Evolutionary conservation across 2,797 vertebrate species (phyloP).

Genomic region (Sebastes matsubarae): DNA sequence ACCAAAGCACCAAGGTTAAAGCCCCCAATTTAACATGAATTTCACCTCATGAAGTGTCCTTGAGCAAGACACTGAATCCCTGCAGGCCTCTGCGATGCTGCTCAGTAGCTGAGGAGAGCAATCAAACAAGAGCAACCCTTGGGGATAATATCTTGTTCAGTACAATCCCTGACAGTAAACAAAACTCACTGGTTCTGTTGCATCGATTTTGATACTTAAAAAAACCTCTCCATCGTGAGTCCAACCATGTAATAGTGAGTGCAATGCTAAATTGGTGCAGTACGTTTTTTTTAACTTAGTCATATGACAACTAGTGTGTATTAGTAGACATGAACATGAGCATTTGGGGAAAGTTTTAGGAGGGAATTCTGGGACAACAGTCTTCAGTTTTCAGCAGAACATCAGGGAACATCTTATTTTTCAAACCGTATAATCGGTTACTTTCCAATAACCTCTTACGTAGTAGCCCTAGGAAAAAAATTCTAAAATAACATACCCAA

Average conservation of each 20-base stretch:
- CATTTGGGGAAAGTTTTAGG: neutral
- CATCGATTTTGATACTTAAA: too few relatives aligned
- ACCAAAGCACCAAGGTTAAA: conserved; percentile 20
- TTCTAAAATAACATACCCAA: too few relatives aligned
- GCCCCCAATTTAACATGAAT: conserved; percentile 6
- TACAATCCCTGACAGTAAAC: neutral
- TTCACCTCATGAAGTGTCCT: neutral
- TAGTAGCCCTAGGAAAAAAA: fast-evolving
- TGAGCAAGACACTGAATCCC: conserved; percentile 2
- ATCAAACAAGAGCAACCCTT: neutral
- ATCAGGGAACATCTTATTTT: conserved; percentile 42
- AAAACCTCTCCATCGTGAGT: too few relatives aligned
- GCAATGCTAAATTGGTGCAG: neutral
- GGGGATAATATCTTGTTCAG: neutral
- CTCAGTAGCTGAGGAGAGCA: neutral
- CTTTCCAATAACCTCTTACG: conserved; percentile 9
- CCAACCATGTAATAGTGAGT: too few relatives aligned
- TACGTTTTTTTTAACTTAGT: neutral
- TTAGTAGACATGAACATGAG: neutral
- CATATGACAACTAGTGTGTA: neutral
- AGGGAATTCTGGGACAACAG: conserved; percentile 2
- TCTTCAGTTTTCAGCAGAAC: conserved; percentile 10
- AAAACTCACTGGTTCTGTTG: neutral
- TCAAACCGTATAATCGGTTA: conserved; percentile 2
- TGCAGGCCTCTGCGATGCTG: neutral